Evolutionary conservation across 2,113 vertebrate genomes (phyloP).

Genomic region (Podocnemis expansa): DNA sequence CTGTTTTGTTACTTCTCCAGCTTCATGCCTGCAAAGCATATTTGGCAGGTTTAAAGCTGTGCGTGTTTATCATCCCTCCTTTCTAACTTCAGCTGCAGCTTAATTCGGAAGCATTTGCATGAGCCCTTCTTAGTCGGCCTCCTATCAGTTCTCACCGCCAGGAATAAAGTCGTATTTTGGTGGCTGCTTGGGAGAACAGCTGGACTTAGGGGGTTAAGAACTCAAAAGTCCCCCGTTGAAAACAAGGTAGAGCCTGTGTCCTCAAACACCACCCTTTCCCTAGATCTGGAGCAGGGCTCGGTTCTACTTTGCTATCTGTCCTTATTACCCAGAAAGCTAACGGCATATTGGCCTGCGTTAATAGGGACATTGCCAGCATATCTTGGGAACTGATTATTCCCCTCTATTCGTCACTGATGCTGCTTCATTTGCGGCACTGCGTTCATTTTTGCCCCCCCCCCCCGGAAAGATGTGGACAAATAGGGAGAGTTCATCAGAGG

Average conservation of each 20-base stretch:
- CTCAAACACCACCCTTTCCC: neutral
- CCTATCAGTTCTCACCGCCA: constrained; percentile 69
- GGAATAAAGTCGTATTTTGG: constrained; percentile 69
- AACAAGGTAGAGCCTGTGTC: neutral
- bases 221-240: constrained; percentile 18
- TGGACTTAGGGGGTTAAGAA: constrained; percentile 29
- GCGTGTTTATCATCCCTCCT: constrained; percentile 76
- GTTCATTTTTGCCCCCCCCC: too few relatives aligned
- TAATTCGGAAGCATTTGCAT: constrained; percentile 77
- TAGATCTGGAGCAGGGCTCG: neutral
- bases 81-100: constrained; percentile 76
- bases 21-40: constrained; percentile 77
- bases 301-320: neutral
- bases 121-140: constrained; percentile 71
- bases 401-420: too few relatives aligned
- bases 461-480: too few relatives aligned
- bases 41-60: constrained; percentile 73
- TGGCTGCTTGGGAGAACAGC: constrained; percentile 73
- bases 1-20: constrained; percentile 69
- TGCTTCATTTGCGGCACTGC: too few relatives aligned
- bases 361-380: too few relatives aligned
- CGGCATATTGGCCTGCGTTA: too few relatives aligned
- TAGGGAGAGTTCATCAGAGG: too few relatives aligned
- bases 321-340: too few relatives aligned
- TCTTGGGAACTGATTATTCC: too few relatives aligned